Evolutionary conservation across 2,797 vertebrate species (phyloP), one percentile per base, ranked within the genome.

Genomic region (Fistularia tabacaria): DNA sequence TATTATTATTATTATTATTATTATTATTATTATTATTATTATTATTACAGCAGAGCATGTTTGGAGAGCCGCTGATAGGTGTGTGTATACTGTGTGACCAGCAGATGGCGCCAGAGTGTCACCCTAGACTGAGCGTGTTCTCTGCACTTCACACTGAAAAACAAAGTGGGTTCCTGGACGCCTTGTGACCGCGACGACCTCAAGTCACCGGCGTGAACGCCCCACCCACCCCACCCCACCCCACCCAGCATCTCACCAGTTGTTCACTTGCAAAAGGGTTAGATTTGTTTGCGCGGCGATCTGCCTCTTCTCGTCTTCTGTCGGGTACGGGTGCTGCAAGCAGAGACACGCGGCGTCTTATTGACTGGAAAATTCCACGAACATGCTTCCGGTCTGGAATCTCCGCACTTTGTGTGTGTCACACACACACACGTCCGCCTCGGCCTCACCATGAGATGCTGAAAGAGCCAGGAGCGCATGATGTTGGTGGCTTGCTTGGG

Each of bases 381-480:
- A 5, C 39, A 7, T 25, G 39, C 39, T 1, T 40, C 39, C 10
- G 39, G 9, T 44, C 52, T 13, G 56, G 13, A 15, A 51, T 48
- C 38, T 11, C 41, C n/a, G n/a, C n/a, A n/a, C n/a, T n/a, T n/a
- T n/a, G n/a, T n/a, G n/a, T n/a, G n/a, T n/a, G n/a, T n/a, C 51
- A 56, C 52, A 14, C 39, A 38, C 38, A 51, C 44, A 15, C n/a
- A 37, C 14, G 1, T 3, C 14, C 25, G 4, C 12, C 15, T 38
- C 14, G 11, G 25, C 54, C 93, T 93, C 90, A 99, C 97, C 97
- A 98, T 98, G 85, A 98, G 95, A 82, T 99, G 97, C 80, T 99
- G 97, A 87, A 99, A 99, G 84, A 99, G 95, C 97, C 97, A 99
- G 63, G 97, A 99, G 76, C 97, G 94, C 97, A 99, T 99, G 84